Conservation (phyloP, 2,797 vertebrate species). For the Chaenodraco wilsoni region DNA sequence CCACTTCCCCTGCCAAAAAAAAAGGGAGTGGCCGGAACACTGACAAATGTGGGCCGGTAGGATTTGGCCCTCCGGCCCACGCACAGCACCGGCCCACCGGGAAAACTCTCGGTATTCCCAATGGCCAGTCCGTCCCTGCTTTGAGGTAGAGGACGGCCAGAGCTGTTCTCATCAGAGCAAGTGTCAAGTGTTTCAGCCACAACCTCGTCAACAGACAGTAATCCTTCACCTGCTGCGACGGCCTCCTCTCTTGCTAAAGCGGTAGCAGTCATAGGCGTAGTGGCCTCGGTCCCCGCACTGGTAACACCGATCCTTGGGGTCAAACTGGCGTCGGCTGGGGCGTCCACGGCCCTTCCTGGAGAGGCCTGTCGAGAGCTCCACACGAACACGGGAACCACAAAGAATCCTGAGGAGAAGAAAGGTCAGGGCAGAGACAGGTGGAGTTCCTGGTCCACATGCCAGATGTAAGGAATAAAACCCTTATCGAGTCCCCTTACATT, state of each 20-base stretch:
- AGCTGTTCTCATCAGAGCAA: not conserved
- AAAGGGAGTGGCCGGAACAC: too few species aligned
- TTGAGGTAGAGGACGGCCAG: not conserved
- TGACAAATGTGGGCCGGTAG: too few species aligned
- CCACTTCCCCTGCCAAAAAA: too few species aligned
- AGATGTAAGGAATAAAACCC: not conserved
- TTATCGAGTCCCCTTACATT: not conserved
- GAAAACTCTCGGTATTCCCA: too few species aligned
- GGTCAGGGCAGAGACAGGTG: not conserved
- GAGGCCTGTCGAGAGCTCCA: constrained; percentile 87
- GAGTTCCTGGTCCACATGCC: not conserved
- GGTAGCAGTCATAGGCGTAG: constrained; percentile 89
- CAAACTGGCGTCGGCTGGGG: constrained; percentile 86
- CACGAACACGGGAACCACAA: constrained; percentile 86
- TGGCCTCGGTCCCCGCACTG: constrained; percentile 88
- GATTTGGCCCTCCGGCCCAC: too few species aligned
- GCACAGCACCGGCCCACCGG: too few species aligned
- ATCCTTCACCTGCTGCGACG: constrained; percentile 73
- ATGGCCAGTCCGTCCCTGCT: too few species aligned
- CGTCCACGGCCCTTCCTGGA: constrained; percentile 86
- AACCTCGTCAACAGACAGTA: rapidly evolving
- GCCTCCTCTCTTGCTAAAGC: constrained; percentile 84
- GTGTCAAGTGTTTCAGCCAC: not conserved
- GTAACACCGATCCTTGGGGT: constrained; percentile 87
- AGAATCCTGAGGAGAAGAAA: constrained; percentile 73